A percentile compares a stretch with the other conserved stretches of the same genome.
Conservation (phyloP, 2,797 vertebrate species). For the Chaunax sp. region DNA sequence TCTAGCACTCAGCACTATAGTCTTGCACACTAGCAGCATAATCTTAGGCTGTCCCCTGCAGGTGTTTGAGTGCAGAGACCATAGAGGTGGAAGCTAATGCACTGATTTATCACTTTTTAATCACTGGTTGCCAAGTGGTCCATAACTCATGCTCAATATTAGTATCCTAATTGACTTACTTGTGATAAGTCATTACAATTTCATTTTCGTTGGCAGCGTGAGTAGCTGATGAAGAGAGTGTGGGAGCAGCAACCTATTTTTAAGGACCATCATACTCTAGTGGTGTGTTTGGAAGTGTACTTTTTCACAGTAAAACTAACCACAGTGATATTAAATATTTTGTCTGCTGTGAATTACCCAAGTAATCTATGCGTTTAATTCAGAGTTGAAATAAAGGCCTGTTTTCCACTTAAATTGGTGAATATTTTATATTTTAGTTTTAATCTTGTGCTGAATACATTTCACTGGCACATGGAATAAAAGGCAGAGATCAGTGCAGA, state of each 20-base stretch:
- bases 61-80: slow-evolving; percentile 58
- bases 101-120: slow-evolving; percentile 60
- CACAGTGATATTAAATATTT: not conserved
- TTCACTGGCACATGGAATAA: slow-evolving; percentile 4
- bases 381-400: not conserved
- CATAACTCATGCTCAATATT: slow-evolving; percentile 43
- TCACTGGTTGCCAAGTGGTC: slow-evolving; percentile 44
- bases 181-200: slow-evolving; percentile 24
- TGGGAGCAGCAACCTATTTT: not conserved
- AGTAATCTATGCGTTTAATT: not conserved
- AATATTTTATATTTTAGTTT: not conserved
- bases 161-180: slow-evolving; percentile 45
- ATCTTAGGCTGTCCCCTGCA: slow-evolving; percentile 69
- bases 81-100: slow-evolving; percentile 33
- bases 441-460: slow-evolving; percentile 6
- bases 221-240: not conserved
- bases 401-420: not conserved
- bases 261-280: not conserved
- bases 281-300: not conserved
- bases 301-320: not conserved
- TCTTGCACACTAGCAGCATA: slow-evolving; percentile 27
- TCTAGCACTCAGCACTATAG: slow-evolving; percentile 15
- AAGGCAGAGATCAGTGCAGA: not conserved
- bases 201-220: slow-evolving; percentile 9
- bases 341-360: not conserved